phyloP scores from a whole-genome alignment of 2,888 invertebrate species.

The Caenorhabditis sp. region DNA sequence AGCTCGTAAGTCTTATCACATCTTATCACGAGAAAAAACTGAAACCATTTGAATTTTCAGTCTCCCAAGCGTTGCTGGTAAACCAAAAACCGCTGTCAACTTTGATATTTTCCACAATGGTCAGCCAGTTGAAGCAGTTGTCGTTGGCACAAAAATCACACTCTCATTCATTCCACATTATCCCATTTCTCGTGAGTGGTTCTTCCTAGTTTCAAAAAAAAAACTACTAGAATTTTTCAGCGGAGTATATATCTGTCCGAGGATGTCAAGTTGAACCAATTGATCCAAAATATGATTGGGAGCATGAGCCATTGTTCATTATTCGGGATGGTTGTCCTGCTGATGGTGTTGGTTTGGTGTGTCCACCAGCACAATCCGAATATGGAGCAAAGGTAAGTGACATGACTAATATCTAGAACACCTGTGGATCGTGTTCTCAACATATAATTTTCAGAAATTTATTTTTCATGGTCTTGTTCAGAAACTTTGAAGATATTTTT shows the following conservation, averaged over 20 bases:
- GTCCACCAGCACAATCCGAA: constrained; percentile 67
- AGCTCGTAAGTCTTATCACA: constrained; percentile 10
- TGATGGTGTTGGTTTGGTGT: constrained; percentile 70
- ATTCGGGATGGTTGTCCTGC: constrained; percentile 65
- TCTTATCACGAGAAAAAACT: neutral
- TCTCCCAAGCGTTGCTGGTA: constrained; percentile 20
- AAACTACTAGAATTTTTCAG: too few relatives aligned
- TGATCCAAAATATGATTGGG: constrained; percentile 69
- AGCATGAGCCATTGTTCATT: constrained; percentile 70
- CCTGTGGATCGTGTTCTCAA: too few relatives aligned
- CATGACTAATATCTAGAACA: constrained; percentile 8
- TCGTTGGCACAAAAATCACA: constrained; percentile 69
- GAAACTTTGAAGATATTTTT: too few relatives aligned
- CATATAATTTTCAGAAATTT: too few relatives aligned
- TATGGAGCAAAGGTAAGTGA: constrained; percentile 59
- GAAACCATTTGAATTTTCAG: constrained; percentile 9
- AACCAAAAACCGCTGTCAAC: constrained; percentile 55
- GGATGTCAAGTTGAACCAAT: constrained; percentile 71
- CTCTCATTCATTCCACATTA: constrained; percentile 69
- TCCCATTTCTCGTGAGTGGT: constrained; percentile 69
- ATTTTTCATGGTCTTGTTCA: too few relatives aligned
- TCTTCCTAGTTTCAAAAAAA: too few relatives aligned
- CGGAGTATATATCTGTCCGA: constrained; percentile 66
- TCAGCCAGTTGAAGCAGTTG: constrained; percentile 69
- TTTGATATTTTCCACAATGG: constrained; percentile 71